Evolutionary conservation across 2,797 vertebrate species (phyloP).

Genomic region (Chaunax sp.): DNA sequence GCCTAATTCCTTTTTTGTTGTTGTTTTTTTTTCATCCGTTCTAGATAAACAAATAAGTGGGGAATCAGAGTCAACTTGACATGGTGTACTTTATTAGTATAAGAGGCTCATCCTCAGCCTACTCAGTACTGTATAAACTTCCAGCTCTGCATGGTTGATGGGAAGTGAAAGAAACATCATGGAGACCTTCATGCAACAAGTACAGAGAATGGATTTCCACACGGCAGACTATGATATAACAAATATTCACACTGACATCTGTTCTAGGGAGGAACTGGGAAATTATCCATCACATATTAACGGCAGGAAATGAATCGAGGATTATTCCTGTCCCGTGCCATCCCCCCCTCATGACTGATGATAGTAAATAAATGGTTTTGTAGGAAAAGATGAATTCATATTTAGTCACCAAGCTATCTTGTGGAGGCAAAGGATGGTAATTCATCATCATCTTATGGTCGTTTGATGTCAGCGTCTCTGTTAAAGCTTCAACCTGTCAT

Average conservation of each 20-base stretch:
- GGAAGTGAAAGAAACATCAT: conserved; percentile 45
- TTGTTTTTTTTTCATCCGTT: conserved; percentile 55
- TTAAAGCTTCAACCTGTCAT: conserved; percentile 9
- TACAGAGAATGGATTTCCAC: conserved; percentile 8
- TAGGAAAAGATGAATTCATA: conserved; percentile 16
- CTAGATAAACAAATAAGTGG: conserved; percentile 55
- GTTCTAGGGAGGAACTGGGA: conserved; percentile 3
- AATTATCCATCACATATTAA: conserved; percentile 25
- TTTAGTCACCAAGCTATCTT: conserved; percentile 1
- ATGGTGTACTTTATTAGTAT: conserved; percentile 71
- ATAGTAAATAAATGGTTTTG: conserved; percentile 32
- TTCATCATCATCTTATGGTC: conserved; percentile 10
- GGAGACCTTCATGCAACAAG: conserved; percentile 58
- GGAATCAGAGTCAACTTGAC: conserved; percentile 62
- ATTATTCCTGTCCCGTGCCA: conserved; percentile 18
- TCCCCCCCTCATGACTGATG: conserved; percentile 23
- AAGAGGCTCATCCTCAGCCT: conserved; percentile 80
- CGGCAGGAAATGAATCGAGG: conserved; percentile 3
- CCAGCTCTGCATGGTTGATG: conserved; percentile 50
- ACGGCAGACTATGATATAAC: conserved; percentile 20
- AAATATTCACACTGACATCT: conserved; percentile 41
- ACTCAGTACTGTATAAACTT: conserved; percentile 59
- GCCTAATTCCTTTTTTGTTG: conserved; percentile 52
- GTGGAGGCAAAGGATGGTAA: conserved; percentile 12
- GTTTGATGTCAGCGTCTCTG: conserved; percentile 24